Conservation (phyloP, 2,113 vertebrate genomes). For the Brienomyrus longianalis region DNA sequence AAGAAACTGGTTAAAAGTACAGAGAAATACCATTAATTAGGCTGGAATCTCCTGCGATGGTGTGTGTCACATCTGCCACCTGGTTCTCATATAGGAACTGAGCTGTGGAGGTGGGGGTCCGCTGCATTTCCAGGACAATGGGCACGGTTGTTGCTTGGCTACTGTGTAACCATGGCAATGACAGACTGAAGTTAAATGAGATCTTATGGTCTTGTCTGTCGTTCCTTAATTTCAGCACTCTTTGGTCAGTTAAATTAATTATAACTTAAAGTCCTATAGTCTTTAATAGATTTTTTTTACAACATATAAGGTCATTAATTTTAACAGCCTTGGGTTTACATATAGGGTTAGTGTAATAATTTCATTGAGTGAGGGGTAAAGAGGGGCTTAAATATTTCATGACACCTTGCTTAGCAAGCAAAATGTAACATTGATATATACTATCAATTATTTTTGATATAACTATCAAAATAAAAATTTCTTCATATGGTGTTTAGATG, state of each 20-base stretch:
- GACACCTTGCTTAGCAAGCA: background rate
- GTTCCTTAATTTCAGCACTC: background rate
- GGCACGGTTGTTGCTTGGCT: constrained; percentile 48
- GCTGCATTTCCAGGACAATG: constrained; percentile 47
- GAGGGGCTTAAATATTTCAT: background rate
- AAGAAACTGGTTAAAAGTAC: background rate
- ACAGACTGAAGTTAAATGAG: background rate
- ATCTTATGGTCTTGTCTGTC: background rate
- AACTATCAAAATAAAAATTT: background rate
- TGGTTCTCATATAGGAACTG: background rate
- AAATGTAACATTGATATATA: background rate
- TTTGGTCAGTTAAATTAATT: background rate
- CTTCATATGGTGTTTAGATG: background rate
- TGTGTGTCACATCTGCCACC: background rate
- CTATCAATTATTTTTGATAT: no score
- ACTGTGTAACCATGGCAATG: constrained; percentile 49
- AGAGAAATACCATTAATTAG: background rate
- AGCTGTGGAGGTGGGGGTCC: constrained; percentile 15
- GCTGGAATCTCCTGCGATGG: background rate
- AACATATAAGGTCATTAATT: background rate
- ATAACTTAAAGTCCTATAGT: no score
- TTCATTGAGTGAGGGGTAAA: background rate
- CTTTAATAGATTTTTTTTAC: background rate
- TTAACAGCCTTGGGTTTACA: background rate
- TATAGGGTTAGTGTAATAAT: background rate